Base-by-base conservation (phyloP, 2,113 vertebrate genomes). In the Indri indri region DNA sequence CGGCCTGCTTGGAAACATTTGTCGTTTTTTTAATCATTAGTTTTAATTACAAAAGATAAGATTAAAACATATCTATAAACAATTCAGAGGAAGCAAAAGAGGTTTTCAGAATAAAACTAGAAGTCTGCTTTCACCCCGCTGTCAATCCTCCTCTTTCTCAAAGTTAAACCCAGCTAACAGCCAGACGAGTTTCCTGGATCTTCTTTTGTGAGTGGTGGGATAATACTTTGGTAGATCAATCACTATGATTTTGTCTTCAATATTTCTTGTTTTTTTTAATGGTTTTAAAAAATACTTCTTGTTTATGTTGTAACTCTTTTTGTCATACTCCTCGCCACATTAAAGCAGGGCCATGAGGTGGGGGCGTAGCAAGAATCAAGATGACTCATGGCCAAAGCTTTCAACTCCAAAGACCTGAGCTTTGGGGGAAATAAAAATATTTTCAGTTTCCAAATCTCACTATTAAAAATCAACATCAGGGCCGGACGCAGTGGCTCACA, bases 31-130 rank as follows among this genome's bases (percentile, higher is more conserved):
- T 54, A 42, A 45, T 86, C 6, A 32, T 65, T 93, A 40, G 8
- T 86, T 96, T 96, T 74, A 47, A 90, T 87, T 94, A 81, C 42
- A 57, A 74, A 96, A 91, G 14, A 30, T 61, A 83, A 52, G n/a
- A 73, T 88, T 86, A 81, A 82, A 85, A 77, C 5, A 66, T 37
- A 57, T 54, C 83, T 90, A 86, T 91, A 90, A 95, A 57, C 68
- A 74, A 63, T 90, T 94, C 32, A 79, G 88, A 94, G 80, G 90
- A 76, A 54, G 57, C 74, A 73, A 80, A 95, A 92, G 47, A 92
- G 7, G 4, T 65, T 92, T 96, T 80, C 87, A 76, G 80, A 94
- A 14, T 83, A 47, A 90, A 96, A 96, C 63, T 3, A 52, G 59
- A 81, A 91, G 91, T 57, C 73, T 77, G 11, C 23, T 91, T 84